phyloP scores from a whole-genome alignment of 1,140 invertebrate genomes.

The Bombus superbus region DNA sequence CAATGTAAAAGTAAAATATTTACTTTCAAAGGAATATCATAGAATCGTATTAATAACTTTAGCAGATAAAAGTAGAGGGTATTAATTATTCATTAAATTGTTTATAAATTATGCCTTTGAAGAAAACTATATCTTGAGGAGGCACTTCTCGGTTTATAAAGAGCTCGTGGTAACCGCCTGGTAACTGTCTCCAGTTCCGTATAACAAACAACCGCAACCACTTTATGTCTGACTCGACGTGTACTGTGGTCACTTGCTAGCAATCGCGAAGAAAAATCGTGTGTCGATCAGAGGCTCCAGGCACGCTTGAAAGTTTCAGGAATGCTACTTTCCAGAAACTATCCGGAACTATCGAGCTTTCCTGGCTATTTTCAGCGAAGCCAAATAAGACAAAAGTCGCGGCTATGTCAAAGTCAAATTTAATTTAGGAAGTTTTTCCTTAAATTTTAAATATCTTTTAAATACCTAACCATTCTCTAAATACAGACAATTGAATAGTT shows the following conservation, averaged over 20 bases:
- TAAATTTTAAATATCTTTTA: too few species aligned
- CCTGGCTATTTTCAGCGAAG: neutral
- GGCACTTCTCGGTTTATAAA: neutral
- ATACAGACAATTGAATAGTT: too few species aligned
- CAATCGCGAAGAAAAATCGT: neutral
- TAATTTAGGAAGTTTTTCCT: neutral
- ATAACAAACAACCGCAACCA: slow-evolving; percentile 8
- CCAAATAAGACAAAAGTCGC: neutral
- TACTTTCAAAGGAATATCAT: neutral
- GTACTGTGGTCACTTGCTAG: neutral
- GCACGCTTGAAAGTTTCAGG: neutral
- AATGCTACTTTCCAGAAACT: neutral
- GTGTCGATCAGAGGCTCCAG: neutral
- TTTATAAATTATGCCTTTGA: neutral
- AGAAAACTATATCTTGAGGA: neutral
- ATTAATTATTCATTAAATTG: neutral
- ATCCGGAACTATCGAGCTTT: neutral
- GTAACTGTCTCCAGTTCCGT: neutral
- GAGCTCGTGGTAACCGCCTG: neutral
- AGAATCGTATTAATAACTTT: neutral
- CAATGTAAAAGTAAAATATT: neutral
- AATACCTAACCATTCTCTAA: too few species aligned
- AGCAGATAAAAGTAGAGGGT: neutral
- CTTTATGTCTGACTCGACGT: neutral
- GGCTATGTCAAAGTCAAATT: neutral